These are phyloP conservation scores for Pyrgus malvae DNA, from an alignment of 2,888 invertebrate genomes.

Conservation along the genomic window DNA sequence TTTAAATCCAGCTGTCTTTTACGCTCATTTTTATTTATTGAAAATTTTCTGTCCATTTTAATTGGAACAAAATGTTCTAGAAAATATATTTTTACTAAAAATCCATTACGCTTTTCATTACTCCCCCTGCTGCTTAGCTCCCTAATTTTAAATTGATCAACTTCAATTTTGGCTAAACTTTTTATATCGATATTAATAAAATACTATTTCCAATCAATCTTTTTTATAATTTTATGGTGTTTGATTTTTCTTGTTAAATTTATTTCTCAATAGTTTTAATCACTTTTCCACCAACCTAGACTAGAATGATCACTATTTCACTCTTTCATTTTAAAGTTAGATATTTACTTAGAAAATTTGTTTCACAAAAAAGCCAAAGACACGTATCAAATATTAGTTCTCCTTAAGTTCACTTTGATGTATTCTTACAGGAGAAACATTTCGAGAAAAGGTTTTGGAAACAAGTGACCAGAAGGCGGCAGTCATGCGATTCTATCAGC, in stretches of 20 bases:
- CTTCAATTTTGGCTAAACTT: slow-evolving; percentile 5
- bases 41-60: slow-evolving; percentile 73
- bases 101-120: slow-evolving; percentile 75
- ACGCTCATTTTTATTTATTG: slow-evolving; percentile 56
- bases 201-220: no score
- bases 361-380: no score
- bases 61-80: slow-evolving; percentile 66
- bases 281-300: slow-evolving; percentile 15
- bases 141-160: slow-evolving; percentile 38
- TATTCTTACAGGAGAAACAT: slow-evolving; percentile 86
- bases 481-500: slow-evolving; percentile 77
- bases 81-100: slow-evolving; percentile 77
- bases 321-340: not conserved
- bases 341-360: not conserved
- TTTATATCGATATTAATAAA: not conserved
- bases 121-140: slow-evolving; percentile 62
- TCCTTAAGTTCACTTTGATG: slow-evolving; percentile 9
- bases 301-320: slow-evolving; percentile 15
- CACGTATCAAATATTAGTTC: slow-evolving; percentile 1
- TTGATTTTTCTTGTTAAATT: not conserved
- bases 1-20: slow-evolving; percentile 70
- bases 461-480: slow-evolving; percentile 87
- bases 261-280: slow-evolving; percentile 4
- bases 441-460: slow-evolving; percentile 91
- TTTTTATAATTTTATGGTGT: no score